Evolutionary conservation across 1,140 invertebrate genomes (phyloP).

Genomic region (Augochlora pura): DNA sequence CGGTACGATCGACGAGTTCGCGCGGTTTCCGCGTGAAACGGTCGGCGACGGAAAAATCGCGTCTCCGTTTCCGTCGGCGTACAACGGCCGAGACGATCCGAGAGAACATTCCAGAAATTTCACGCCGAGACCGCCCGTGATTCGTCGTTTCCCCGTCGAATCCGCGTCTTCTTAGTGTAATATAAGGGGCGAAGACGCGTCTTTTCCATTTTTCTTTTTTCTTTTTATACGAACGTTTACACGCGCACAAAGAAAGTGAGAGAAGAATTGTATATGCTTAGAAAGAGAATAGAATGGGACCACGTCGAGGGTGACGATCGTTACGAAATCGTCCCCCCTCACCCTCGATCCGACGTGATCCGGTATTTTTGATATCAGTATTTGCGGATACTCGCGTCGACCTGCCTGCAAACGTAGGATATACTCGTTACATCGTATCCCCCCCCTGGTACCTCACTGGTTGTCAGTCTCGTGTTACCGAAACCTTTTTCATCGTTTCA

Average conservation of each 20-base stretch:
- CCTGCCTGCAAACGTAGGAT: constrained; percentile 68
- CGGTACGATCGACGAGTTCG: too few species aligned
- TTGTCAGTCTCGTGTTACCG: constrained; percentile 43
- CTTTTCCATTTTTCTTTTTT: neutral
- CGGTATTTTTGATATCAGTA: constrained; percentile 81
- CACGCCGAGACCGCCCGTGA: too few species aligned
- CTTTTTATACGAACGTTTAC: constrained; percentile 36
- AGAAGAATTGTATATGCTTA: constrained; percentile 8
- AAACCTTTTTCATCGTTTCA: constrained; percentile 37
- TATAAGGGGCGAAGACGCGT: too few species aligned
- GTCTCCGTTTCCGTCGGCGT: too few species aligned
- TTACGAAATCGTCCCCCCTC: too few species aligned
- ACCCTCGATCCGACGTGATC: constrained; percentile 63
- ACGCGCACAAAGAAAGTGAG: constrained; percentile 6
- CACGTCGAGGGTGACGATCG: constrained; percentile 48
- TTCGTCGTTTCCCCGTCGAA: too few species aligned
- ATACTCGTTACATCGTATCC: constrained; percentile 47
- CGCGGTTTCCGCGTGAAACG: too few species aligned
- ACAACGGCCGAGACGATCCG: too few species aligned
- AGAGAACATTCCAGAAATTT: too few species aligned
- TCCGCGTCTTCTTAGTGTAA: too few species aligned
- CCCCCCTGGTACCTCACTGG: constrained; percentile 21
- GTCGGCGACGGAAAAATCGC: too few species aligned
- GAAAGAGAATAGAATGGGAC: constrained; percentile 50
- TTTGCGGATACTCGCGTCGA: constrained; percentile 68